Evolutionary conservation across 2,888 invertebrate species (phyloP).

Genomic region (Zele albiditarsus): DNA sequence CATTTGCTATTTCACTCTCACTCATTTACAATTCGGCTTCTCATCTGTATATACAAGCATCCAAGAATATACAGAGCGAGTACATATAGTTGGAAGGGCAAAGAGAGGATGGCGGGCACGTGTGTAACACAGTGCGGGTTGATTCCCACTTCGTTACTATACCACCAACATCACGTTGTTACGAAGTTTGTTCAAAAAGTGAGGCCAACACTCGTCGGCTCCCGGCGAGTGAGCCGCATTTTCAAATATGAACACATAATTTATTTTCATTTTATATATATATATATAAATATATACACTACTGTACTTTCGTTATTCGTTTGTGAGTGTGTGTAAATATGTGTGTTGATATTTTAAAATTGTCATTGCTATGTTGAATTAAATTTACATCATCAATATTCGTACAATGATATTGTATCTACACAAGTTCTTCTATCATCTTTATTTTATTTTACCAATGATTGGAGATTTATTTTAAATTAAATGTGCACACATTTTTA

Average conservation of each 20-base stretch:
- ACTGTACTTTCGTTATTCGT: background rate
- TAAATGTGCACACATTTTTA: background rate
- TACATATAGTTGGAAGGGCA: conserved; percentile 18
- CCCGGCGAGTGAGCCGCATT: conserved; percentile 24
- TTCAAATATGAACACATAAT: background rate
- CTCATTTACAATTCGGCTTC: conserved; percentile 6
- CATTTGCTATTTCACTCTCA: conserved; percentile 7
- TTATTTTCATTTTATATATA: background rate
- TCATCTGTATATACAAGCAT: conserved; percentile 32
- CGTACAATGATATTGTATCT: background rate
- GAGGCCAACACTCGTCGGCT: conserved; percentile 19
- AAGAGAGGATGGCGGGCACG: conserved; percentile 39
- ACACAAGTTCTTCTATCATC: too few species aligned
- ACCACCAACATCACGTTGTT: background rate
- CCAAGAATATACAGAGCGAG: conserved; percentile 34
- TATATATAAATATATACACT: too few species aligned
- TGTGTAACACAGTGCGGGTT: conserved; percentile 33
- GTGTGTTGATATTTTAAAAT: background rate
- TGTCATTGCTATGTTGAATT: background rate
- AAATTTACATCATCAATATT: background rate
- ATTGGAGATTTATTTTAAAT: background rate
- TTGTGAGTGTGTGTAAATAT: background rate
- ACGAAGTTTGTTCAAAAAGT: background rate
- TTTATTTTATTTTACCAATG: too few species aligned
- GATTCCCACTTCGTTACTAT: conserved; percentile 3